Conservation (phyloP, 1,140 invertebrate genomes). For the Teleogryllus occipitalis region DNA sequence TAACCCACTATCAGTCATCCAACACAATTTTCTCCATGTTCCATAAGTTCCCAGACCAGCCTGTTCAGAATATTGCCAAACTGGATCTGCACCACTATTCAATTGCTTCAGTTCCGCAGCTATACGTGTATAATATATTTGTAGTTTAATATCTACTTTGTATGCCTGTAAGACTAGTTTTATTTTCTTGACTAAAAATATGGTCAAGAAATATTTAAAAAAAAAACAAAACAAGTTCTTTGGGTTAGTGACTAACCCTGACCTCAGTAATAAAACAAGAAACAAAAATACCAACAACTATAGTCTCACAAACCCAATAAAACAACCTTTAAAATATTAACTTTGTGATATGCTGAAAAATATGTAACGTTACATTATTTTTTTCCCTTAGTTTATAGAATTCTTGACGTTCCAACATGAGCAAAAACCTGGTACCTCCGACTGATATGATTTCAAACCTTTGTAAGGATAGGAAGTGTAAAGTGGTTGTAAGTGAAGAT, state of each 20-base stretch:
- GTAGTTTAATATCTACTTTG: background rate
- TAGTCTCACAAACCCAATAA: background rate
- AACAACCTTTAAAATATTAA: background rate
- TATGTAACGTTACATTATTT: background rate
- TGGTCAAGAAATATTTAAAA: background rate
- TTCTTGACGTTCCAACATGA: background rate
- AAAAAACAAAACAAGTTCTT: background rate
- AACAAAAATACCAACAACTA: background rate
- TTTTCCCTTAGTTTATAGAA: background rate
- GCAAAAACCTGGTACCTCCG: background rate
- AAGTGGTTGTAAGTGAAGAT: background rate
- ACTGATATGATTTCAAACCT: constrained; percentile 5
- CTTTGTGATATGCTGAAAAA: background rate
- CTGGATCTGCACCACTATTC: background rate
- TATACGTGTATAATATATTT: background rate
- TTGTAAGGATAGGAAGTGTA: background rate
- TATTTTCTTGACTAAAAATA: background rate
- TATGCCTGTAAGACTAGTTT: background rate
- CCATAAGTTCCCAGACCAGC: background rate
- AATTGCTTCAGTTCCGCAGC: background rate
- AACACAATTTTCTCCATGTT: background rate
- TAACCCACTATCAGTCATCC: constrained; percentile 1
- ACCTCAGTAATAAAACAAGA: background rate
- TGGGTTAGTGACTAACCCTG: background rate
- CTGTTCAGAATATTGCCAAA: background rate